Evolutionary conservation across 2,113 vertebrate species (phyloP).

Genomic region (Heterocephalus glaber): DNA sequence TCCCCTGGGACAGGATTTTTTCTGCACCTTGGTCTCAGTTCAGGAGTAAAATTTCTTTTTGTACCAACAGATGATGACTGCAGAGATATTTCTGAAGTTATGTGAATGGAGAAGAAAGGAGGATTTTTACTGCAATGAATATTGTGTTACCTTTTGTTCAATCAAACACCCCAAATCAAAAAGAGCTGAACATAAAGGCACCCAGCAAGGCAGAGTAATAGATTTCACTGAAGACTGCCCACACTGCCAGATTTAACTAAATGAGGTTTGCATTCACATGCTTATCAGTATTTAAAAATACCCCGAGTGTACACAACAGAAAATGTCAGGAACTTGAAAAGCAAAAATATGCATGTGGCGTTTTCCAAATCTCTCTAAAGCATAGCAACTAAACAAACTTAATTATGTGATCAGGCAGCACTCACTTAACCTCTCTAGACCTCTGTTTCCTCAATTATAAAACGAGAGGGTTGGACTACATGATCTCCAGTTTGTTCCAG

Average conservation of each 20-base stretch:
- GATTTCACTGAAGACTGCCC: conserved; percentile 54
- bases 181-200: conserved; percentile 30
- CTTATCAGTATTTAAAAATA: conserved; percentile 71
- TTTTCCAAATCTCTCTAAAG: conserved; percentile 50
- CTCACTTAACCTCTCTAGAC: conserved; percentile 34
- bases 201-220: not conserved
- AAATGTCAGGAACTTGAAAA: conserved; percentile 71
- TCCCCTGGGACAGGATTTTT: conserved; percentile 46
- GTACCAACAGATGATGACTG: conserved; percentile 49
- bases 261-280: conserved; percentile 45
- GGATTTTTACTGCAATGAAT: conserved; percentile 39
- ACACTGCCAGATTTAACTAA: not conserved
- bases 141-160: conserved; percentile 62
- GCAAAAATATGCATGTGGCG: conserved; percentile 45
- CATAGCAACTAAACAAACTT: conserved; percentile 65
- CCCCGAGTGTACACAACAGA: conserved; percentile 46
- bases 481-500: not conserved
- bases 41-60: conserved; percentile 14
- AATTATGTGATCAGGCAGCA: conserved; percentile 59
- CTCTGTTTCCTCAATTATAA: conserved; percentile 45
- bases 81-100: conserved; percentile 52
- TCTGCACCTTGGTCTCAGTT: conserved; percentile 42
- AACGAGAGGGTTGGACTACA: not conserved
- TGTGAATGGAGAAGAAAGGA: conserved; percentile 8
- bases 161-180: conserved; percentile 48